Evolutionary conservation across 1,140 invertebrate species (phyloP).

Genomic region (Callitettix versicolor): DNA sequence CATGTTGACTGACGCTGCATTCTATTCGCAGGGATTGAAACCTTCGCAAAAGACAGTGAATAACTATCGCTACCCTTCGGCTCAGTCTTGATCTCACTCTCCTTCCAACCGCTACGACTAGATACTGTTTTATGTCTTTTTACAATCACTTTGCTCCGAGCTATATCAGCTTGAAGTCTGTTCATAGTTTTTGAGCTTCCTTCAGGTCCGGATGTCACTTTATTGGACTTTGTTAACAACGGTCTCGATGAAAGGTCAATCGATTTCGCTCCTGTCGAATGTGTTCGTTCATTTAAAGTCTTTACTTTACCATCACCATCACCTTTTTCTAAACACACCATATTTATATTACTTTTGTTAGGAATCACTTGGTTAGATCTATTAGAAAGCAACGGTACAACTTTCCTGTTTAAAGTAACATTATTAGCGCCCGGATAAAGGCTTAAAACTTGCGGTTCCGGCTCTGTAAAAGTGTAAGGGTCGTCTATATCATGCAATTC

Average conservation of each 20-base stretch:
- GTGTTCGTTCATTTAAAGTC: background rate
- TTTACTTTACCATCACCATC: background rate
- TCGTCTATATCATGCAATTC: slow-evolving; percentile 21
- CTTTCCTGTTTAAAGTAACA: background rate
- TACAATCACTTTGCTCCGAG: slow-evolving; percentile 39
- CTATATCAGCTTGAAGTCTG: slow-evolving; percentile 39
- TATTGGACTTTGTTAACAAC: slow-evolving; percentile 2
- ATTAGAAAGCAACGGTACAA: slow-evolving; percentile 4
- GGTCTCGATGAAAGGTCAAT: slow-evolving; percentile 22
- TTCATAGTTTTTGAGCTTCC: slow-evolving; percentile 39
- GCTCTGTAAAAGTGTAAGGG: slow-evolving; percentile 26
- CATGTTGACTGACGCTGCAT: slow-evolving; percentile 22
- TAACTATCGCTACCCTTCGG: background rate
- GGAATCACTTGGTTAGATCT: slow-evolving; percentile 8
- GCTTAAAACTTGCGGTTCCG: slow-evolving; percentile 20
- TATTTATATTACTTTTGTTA: slow-evolving; percentile 8
- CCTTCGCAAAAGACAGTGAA: slow-evolving; percentile 11
- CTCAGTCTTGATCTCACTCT: slow-evolving; percentile 1
- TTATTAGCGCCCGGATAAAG: slow-evolving; percentile 10
- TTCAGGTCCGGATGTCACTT: background rate
- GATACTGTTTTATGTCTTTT: slow-evolving; percentile 32
- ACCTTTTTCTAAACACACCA: slow-evolving; percentile 9
- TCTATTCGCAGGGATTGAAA: slow-evolving; percentile 22
- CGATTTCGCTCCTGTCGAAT: slow-evolving; percentile 1
- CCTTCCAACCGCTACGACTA: background rate